Conservation (phyloP, 2,888 invertebrate species). For the Hipparchia semele region DNA sequence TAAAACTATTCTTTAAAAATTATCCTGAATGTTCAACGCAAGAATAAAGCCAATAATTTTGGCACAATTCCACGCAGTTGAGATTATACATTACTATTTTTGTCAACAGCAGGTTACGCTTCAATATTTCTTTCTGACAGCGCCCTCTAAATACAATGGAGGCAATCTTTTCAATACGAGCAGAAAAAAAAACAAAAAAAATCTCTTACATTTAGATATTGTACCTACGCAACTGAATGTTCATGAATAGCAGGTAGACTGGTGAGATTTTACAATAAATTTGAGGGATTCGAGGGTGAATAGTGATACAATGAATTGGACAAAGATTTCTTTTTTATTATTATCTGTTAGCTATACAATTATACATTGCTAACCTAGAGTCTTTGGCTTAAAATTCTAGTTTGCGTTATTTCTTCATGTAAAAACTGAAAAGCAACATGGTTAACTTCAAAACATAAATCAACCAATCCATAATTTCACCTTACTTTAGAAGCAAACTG, state of each 20-base stretch:
- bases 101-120: background rate
- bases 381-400: background rate
- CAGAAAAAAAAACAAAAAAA: slow-evolving; percentile 44
- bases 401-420: background rate
- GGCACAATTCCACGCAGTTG: no score
- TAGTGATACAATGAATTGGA: slow-evolving; percentile 50
- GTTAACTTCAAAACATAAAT: background rate
- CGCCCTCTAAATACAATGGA: slow-evolving; percentile 8
- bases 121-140: slow-evolving; percentile 1
- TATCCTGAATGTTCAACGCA: no score
- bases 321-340: slow-evolving; percentile 40
- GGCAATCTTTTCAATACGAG: slow-evolving; percentile 29
- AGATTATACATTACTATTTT: background rate
- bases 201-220: slow-evolving; percentile 23
- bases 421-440: background rate
- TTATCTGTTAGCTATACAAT: background rate
- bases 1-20: no score
- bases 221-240: slow-evolving; percentile 32
- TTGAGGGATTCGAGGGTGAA: slow-evolving; percentile 44
- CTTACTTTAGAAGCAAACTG: no score
- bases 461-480: background rate
- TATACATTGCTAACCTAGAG: background rate
- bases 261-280: slow-evolving; percentile 48
- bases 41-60: no score
- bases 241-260: slow-evolving; percentile 60